phyloP scores from a whole-genome alignment of 2,113 vertebrate genomes.

The Uropsilus gracilis region DNA sequence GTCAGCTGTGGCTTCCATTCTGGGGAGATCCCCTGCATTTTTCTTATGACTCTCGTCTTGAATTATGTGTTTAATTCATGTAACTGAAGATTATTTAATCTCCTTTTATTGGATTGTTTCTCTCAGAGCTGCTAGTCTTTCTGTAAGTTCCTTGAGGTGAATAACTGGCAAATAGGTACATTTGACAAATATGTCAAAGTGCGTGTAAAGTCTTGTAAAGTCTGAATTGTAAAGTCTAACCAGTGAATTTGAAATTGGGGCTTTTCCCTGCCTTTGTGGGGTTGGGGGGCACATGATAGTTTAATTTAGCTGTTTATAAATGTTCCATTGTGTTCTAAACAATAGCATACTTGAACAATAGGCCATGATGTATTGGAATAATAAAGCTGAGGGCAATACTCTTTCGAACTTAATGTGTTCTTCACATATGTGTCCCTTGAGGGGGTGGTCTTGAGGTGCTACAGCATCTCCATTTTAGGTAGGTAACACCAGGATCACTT shows the following conservation, averaged over 20 bases:
- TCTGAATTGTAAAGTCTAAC: neutral
- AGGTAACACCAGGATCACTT: neutral
- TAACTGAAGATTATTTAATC: neutral
- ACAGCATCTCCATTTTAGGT: neutral
- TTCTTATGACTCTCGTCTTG: neutral
- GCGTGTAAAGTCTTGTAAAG: no score
- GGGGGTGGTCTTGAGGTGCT: neutral
- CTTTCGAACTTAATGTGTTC: constrained; percentile 16
- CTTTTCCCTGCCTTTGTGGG: neutral
- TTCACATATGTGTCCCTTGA: neutral
- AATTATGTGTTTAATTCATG: neutral
- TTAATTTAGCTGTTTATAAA: constrained; percentile 38
- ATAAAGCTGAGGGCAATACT: neutral
- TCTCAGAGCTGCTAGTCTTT: neutral
- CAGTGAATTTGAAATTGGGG: neutral
- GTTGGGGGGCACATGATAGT: neutral
- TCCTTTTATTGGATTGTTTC: neutral
- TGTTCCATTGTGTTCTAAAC: constrained; percentile 62
- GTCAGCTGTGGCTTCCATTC: neutral
- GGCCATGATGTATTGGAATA: neutral
- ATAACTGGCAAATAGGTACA: neutral
- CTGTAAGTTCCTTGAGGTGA: neutral
- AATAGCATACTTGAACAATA: constrained; percentile 44
- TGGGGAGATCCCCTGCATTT: neutral
- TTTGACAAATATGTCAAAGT: neutral